Evolutionary conservation across 2,113 vertebrate species (phyloP), one percentile per base, ranked within the genome.

Genomic region (Amia ocellicauda): DNA sequence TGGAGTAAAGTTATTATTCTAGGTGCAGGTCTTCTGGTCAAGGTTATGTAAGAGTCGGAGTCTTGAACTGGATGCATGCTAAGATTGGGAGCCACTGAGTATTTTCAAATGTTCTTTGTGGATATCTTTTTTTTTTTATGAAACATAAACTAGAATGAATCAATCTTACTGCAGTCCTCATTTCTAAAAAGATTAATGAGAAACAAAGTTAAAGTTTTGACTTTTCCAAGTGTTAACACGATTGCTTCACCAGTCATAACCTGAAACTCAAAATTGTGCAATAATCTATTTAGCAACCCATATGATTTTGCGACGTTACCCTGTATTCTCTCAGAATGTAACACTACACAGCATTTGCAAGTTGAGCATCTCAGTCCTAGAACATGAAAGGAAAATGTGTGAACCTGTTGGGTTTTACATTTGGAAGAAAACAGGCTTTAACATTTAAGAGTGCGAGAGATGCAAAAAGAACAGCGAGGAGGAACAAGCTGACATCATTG

Each of bases 341-440:
- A 56, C 7, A 51, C 61, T 68, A 28, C 62, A 60, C 64, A 68
- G 64, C 68, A 68, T 69, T 70, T 71, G 66, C 57, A 65, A 66
- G 66, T 67, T 42, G 59, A 70, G 62, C 45, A 70, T 71, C 67
- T 71, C 54, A 57, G 58, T 52, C 71, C 64, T 26, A 50, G 50
- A 58, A 68, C 45, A 49, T 68, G 59, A 68, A 45, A 51, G 60
- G 63, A 41, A 65, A 60, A 68, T 29, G 64, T 68, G 67, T 63
- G 66, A 73, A 72, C 57, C 59, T 66, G 60, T 49, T 60, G 31
- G 31, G 31, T 36, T 11, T n/a, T 36, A 11, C 31, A 7, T 36
- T 36, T 36, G 45, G 43, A 49, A 22, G 29, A 62, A 56, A 67
- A 47, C 43, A 57, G 16, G 16, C 31, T 27, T 59, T 36, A 16